Evolutionary conservation across 2,888 invertebrate species (phyloP).

Genomic region (Acleris laterana): DNA sequence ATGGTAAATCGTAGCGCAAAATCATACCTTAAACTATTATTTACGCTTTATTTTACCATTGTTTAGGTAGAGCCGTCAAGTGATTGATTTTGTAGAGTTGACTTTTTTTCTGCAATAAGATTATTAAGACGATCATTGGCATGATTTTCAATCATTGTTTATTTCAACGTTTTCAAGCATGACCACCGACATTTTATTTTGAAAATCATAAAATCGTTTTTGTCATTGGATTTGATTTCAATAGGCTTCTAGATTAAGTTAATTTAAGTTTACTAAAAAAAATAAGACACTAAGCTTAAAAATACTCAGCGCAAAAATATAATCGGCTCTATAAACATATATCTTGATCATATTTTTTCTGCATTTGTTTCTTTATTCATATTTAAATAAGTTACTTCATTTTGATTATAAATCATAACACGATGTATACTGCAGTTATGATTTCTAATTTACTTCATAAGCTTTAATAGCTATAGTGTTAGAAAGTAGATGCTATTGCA

Average conservation of each 20-base stretch:
- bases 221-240: background rate
- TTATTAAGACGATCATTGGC: slow-evolving; percentile 22
- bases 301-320: background rate
- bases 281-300: background rate
- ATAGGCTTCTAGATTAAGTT: background rate
- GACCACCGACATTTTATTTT: slow-evolving; percentile 2
- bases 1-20: slow-evolving; percentile 12
- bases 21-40: slow-evolving; percentile 1
- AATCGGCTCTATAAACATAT: background rate
- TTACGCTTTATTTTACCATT: slow-evolving; percentile 12
- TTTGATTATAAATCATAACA: too few relatives aligned
- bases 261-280: background rate
- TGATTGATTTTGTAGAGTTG: slow-evolving; percentile 17
- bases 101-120: slow-evolving; percentile 19
- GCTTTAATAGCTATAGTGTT: slow-evolving; percentile 6
- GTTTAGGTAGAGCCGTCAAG: slow-evolving; percentile 4
- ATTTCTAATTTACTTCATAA: background rate
- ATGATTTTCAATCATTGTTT: slow-evolving; percentile 13
- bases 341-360: too few relatives aligned
- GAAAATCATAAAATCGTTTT: background rate
- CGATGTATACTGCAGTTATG: background rate
- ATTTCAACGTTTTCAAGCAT: slow-evolving; percentile 12
- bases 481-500: slow-evolving; percentile 4
- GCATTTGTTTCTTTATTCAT: too few relatives aligned
- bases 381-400: too few relatives aligned